Evolutionary conservation across 2,888 invertebrate species (phyloP).

Genomic region (Xestia ashworthii): DNA sequence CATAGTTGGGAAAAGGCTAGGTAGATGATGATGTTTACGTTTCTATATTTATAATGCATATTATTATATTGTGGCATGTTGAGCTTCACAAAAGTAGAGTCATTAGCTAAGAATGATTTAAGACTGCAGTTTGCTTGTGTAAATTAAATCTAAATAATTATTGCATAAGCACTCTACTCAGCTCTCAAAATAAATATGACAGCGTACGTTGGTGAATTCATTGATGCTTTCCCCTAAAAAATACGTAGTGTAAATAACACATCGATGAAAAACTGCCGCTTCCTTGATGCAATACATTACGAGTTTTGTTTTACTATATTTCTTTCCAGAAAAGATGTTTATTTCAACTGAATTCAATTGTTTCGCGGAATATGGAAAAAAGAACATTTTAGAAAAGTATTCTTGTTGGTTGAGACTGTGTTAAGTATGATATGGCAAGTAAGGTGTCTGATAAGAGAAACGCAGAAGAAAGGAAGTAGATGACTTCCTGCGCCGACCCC

Average conservation of each 20-base stretch:
- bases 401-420: background rate
- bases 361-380: background rate
- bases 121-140: background rate
- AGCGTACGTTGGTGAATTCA: background rate
- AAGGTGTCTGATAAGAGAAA: too few relatives aligned
- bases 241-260: background rate
- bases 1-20: too few relatives aligned
- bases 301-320: slow-evolving; percentile 10
- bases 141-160: slow-evolving; percentile 14
- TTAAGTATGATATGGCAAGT: too few relatives aligned
- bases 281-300: slow-evolving; percentile 19
- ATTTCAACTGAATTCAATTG: slow-evolving; percentile 20
- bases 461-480: too few relatives aligned
- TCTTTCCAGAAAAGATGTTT: slow-evolving; percentile 14
- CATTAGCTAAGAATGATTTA: slow-evolving; percentile 6
- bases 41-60: background rate
- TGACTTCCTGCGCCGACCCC: too few relatives aligned
- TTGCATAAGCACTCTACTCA: background rate
- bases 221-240: slow-evolving; percentile 16
- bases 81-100: slow-evolving; percentile 2
- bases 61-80: background rate
- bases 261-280: slow-evolving; percentile 3
- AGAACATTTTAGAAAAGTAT: background rate
- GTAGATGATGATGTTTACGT: too few relatives aligned
- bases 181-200: slow-evolving; percentile 19